These are phyloP conservation scores for Adelognathus sp. DNA, from an alignment of 2,888 invertebrate species.

Conservation along the genomic window DNA sequence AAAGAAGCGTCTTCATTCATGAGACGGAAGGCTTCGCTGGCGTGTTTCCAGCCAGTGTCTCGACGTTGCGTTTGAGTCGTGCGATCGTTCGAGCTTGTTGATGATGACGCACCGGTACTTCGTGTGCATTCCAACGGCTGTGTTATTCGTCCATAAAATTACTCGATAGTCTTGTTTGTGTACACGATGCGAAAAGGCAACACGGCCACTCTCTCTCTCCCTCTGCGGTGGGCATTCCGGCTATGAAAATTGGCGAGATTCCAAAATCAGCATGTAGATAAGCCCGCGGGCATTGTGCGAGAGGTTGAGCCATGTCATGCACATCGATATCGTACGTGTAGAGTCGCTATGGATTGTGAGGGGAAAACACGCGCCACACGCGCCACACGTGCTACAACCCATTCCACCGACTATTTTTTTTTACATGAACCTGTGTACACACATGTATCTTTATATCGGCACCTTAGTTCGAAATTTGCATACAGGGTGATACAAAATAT, in stretches of 20 bases:
- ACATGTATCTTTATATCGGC: neutral
- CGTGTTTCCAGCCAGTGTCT: slow-evolving; percentile 18
- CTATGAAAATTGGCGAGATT: slow-evolving; percentile 43
- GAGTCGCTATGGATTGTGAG: neutral
- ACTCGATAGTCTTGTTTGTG: neutral
- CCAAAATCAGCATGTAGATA: slow-evolving; percentile 38
- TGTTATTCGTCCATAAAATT: neutral
- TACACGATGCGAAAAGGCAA: slow-evolving; percentile 9
- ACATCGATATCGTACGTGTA: neutral
- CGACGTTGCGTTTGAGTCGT: slow-evolving; percentile 18
- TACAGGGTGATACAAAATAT: too few species aligned
- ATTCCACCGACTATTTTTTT: neutral
- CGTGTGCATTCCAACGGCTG: slow-evolving; percentile 3
- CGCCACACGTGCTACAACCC: neutral
- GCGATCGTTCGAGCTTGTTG: neutral
- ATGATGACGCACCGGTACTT: neutral
- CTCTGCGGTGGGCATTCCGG: neutral
- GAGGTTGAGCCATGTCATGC: neutral
- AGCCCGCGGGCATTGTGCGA: slow-evolving; percentile 3
- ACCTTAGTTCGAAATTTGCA: neutral
- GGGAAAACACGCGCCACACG: slow-evolving; percentile 1
- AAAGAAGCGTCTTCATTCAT: slow-evolving; percentile 26
- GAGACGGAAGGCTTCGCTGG: slow-evolving; percentile 16
- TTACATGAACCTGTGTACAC: too few species aligned
- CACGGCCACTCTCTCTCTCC: neutral